phyloP scores from a whole-genome alignment of 2,888 invertebrate species.

The Syrista parreyssii region DNA sequence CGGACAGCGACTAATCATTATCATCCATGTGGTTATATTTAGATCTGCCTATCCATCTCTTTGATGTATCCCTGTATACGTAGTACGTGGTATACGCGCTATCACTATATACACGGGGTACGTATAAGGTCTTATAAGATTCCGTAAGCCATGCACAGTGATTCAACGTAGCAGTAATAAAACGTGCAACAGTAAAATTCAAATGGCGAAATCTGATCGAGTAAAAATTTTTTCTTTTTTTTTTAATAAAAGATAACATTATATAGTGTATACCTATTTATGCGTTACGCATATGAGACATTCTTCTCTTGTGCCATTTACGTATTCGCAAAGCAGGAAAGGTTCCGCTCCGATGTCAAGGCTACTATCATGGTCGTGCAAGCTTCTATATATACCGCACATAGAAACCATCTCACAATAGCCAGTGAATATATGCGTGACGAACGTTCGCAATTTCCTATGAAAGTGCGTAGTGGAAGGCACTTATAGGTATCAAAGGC shows the following conservation, averaged over 20 bases:
- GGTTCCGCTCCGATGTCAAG: neutral
- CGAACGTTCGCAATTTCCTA: neutral
- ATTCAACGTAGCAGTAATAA: neutral
- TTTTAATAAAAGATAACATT: neutral
- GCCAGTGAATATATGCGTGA: neutral
- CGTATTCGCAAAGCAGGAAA: neutral
- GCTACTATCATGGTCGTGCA: neutral
- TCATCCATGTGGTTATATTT: conserved; percentile 34
- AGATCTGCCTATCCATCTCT: conserved; percentile 16
- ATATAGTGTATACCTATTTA: neutral
- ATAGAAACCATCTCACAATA: neutral
- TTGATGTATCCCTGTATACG: neutral
- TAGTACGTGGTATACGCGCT: neutral
- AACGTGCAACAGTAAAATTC: neutral
- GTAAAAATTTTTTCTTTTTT: neutral
- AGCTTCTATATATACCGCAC: neutral
- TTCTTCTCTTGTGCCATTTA: neutral
- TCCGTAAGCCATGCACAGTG: neutral
- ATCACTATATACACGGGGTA: neutral
- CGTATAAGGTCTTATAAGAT: neutral
- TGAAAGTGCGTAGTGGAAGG: neutral
- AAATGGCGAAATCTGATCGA: neutral
- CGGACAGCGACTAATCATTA: conserved; percentile 47
- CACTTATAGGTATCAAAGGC: neutral
- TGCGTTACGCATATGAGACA: neutral